These are phyloP conservation scores for Lepidocyrtinus sp. DNA, from an alignment of 2,888 invertebrate species.

Conservation along the genomic window DNA sequence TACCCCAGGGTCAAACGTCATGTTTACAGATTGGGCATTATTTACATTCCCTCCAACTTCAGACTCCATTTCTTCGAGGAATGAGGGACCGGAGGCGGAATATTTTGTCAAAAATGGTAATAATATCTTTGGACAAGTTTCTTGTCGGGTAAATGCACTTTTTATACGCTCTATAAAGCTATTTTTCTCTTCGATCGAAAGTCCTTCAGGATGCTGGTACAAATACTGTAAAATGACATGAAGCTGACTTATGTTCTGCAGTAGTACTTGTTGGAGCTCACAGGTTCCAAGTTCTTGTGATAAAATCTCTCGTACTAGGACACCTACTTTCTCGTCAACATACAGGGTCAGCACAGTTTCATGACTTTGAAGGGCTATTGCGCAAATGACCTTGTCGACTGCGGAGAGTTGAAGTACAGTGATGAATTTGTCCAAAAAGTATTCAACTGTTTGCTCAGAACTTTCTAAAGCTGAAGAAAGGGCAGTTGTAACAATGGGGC, in stretches of 20 bases:
- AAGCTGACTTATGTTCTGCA: slow-evolving; percentile 50
- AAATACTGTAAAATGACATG: slow-evolving; percentile 59
- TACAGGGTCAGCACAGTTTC: slow-evolving; percentile 41
- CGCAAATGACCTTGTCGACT: slow-evolving; percentile 51
- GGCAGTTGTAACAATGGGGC: slow-evolving; percentile 61
- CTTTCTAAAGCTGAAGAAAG: slow-evolving; percentile 59
- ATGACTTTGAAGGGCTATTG: slow-evolving; percentile 53
- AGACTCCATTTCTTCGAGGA: slow-evolving; percentile 48
- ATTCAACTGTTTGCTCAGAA: slow-evolving; percentile 49
- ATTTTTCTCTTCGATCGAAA: slow-evolving; percentile 50
- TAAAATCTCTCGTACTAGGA: slow-evolving; percentile 51
- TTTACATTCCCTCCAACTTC: slow-evolving; percentile 43
- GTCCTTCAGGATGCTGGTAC: slow-evolving; percentile 50
- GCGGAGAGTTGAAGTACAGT: slow-evolving; percentile 48
- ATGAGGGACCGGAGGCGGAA: slow-evolving; percentile 29
- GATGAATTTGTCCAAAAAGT: slow-evolving; percentile 51
- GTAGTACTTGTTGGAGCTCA: slow-evolving; percentile 42
- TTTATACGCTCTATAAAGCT: slow-evolving; percentile 47
- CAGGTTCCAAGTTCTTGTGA: slow-evolving; percentile 37
- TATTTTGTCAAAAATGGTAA: slow-evolving; percentile 58
- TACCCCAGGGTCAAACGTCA: slow-evolving; percentile 72
- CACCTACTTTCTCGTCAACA: slow-evolving; percentile 52
- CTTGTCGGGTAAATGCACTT: slow-evolving; percentile 33
- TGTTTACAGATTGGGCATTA: slow-evolving; percentile 52
- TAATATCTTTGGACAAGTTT: slow-evolving; percentile 53